Conservation (phyloP, 2,888 invertebrate genomes). For the Cryptocephalus primarius region DNA sequence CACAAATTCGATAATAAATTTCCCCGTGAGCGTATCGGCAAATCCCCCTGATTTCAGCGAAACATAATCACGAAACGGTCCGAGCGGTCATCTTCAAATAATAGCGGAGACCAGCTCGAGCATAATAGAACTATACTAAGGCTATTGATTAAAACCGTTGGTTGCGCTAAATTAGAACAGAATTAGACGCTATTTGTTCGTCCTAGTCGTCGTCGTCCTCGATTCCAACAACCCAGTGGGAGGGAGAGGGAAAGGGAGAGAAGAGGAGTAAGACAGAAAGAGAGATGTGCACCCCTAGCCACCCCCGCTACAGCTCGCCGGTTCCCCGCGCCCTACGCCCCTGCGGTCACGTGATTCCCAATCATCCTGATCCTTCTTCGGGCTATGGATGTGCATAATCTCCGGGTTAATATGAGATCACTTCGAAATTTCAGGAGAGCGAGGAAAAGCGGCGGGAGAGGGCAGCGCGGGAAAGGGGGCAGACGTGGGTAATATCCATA, state of each 20-base stretch:
- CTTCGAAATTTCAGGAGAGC: too few species aligned
- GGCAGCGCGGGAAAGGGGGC: too few species aligned
- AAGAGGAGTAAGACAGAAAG: background rate
- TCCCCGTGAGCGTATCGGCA: too few species aligned
- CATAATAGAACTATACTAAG: slow-evolving; percentile 24
- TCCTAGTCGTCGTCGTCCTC: slow-evolving; percentile 23
- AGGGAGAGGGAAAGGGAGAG: slow-evolving; percentile 3
- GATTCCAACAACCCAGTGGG: background rate
- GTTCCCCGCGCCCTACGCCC: slow-evolving; percentile 23
- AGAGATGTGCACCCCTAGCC: slow-evolving; percentile 1
- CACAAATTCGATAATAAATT: too few species aligned
- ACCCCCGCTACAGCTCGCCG: slow-evolving; percentile 32
- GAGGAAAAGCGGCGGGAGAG: too few species aligned
- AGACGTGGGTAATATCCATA: too few species aligned
- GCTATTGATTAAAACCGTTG: slow-evolving; percentile 32
- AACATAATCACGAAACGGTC: background rate
- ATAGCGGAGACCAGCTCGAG: slow-evolving; percentile 12
- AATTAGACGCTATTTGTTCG: slow-evolving; percentile 24
- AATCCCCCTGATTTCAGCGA: too few species aligned
- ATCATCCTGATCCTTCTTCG: slow-evolving; percentile 5
- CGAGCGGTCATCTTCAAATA: background rate
- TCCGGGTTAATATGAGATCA: too few species aligned
- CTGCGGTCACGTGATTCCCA: slow-evolving; percentile 56
- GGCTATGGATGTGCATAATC: background rate
- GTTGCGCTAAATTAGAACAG: slow-evolving; percentile 22